A percentile compares a stretch with the other conserved stretches of the same genome.
These are phyloP conservation scores for Loris lydekkerianus DNA, from an alignment of 2,797 vertebrate genomes.

Conservation along the genomic window DNA sequence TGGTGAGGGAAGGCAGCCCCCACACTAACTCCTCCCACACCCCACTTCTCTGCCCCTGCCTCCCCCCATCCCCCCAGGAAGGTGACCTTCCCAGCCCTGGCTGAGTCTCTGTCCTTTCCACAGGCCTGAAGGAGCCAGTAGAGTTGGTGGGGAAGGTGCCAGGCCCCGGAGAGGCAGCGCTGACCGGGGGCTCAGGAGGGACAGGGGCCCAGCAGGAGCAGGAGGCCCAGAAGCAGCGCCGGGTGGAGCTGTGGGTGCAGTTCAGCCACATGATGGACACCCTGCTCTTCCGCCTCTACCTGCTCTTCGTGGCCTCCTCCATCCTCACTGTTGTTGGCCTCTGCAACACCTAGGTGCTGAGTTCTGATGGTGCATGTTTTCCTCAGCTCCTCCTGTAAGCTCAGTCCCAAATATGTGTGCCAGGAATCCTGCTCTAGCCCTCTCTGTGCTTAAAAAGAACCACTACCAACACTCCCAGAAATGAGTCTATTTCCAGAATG, in stretches of 20 bases:
- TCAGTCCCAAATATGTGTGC: background rate
- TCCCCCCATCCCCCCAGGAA: accelerated
- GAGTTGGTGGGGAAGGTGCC: background rate
- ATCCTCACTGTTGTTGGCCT: constrained; percentile 90
- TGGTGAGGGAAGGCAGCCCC: constrained; percentile 26
- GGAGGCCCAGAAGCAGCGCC: constrained; percentile 86
- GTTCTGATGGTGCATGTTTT: constrained; percentile 39
- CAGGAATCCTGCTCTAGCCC: background rate
- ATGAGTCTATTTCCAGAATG: background rate
- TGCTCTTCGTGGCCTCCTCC: constrained; percentile 91
- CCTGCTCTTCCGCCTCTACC: constrained; percentile 92
- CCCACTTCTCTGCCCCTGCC: background rate
- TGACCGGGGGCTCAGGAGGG: constrained; percentile 82
- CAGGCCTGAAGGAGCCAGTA: background rate
- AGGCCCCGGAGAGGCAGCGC: background rate
- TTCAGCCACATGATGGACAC: constrained; percentile 91
- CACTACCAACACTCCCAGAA: background rate
- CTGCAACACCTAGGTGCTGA: constrained; percentile 92
- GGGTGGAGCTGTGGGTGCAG: constrained; percentile 91
- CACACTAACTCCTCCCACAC: background rate
- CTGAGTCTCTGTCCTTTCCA: background rate
- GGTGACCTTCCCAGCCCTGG: background rate
- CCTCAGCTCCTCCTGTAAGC: background rate
- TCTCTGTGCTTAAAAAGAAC: background rate
- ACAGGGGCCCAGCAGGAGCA: constrained; percentile 88